phyloP scores from a whole-genome alignment of 2,113 vertebrate species.

The Corythornis cristatus region DNA sequence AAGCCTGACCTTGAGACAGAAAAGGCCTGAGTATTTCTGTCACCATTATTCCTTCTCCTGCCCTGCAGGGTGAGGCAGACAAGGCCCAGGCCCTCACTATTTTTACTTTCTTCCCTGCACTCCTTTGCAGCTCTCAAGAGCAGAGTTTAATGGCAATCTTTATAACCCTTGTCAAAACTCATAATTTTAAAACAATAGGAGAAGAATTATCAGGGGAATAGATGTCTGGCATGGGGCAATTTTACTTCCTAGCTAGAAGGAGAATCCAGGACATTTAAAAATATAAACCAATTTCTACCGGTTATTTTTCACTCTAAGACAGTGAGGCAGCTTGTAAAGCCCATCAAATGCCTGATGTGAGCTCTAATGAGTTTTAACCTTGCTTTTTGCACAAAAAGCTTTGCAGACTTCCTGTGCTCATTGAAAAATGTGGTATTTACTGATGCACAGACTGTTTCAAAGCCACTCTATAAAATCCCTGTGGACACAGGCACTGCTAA shows the following conservation, averaged over 20 bases:
- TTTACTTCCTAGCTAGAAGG: neutral
- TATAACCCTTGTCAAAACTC: conserved; percentile 33
- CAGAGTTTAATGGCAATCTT: conserved; percentile 9
- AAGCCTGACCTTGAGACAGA: neutral
- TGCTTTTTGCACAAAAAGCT: conserved; percentile 64
- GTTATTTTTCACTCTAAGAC: conserved; percentile 56
- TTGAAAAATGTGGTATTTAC: conserved; percentile 49
- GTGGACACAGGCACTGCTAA: conserved; percentile 8
- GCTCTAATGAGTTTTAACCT: conserved; percentile 62
- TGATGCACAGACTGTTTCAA: conserved; percentile 37
- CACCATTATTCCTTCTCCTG: neutral
- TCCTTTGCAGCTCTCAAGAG: neutral
- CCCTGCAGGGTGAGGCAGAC: neutral
- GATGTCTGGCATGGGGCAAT: neutral
- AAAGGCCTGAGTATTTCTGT: neutral
- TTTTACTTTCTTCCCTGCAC: neutral
- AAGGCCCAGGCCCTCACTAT: neutral
- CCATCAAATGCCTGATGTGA: conserved; percentile 54
- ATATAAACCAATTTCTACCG: conserved; percentile 32
- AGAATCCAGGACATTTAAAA: conserved; percentile 29
- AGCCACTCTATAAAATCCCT: conserved; percentile 52
- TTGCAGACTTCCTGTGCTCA: conserved; percentile 47
- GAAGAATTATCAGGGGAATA: neutral
- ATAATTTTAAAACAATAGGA: conserved; percentile 4
- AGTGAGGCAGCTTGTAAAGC: conserved; percentile 9